Conservation (phyloP, 2,888 invertebrate genomes). For the Andrena minutula region DNA sequence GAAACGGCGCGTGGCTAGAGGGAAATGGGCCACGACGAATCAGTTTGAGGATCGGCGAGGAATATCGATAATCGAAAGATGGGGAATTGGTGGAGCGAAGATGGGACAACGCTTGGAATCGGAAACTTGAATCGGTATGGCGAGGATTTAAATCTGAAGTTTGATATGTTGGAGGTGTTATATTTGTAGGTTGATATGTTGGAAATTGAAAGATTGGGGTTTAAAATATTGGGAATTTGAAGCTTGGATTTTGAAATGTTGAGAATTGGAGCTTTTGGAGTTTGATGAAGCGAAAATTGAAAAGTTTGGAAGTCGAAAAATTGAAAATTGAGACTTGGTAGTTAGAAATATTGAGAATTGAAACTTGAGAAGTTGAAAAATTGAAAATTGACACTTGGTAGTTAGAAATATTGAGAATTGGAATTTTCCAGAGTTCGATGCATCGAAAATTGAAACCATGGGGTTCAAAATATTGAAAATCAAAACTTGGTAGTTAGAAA, state of each 20-base stretch:
- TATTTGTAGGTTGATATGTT: not conserved
- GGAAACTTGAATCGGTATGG: too few species aligned
- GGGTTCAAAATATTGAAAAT: not conserved
- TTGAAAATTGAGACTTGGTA: too few species aligned
- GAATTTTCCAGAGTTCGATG: too few species aligned
- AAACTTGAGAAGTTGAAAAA: not conserved
- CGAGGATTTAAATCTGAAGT: not conserved
- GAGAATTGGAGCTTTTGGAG: not conserved
- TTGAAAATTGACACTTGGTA: not conserved
- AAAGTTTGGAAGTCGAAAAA: too few species aligned
- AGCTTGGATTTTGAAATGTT: not conserved
- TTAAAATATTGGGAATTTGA: not conserved
- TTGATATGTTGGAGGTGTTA: not conserved
- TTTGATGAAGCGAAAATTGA: not conserved
- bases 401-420: too few species aligned
- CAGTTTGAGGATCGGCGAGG: not conserved
- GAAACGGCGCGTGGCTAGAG: constrained; percentile 1
- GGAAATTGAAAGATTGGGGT: not conserved
- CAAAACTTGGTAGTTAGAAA: too few species aligned
- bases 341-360: too few species aligned
- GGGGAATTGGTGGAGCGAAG: not conserved
- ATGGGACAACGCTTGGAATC: too few species aligned
- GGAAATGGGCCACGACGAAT: not conserved
- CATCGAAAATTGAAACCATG: not conserved
- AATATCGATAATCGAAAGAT: not conserved